Conservation (phyloP, 2,113 vertebrate genomes). For the Plotosus lineatus region DNA sequence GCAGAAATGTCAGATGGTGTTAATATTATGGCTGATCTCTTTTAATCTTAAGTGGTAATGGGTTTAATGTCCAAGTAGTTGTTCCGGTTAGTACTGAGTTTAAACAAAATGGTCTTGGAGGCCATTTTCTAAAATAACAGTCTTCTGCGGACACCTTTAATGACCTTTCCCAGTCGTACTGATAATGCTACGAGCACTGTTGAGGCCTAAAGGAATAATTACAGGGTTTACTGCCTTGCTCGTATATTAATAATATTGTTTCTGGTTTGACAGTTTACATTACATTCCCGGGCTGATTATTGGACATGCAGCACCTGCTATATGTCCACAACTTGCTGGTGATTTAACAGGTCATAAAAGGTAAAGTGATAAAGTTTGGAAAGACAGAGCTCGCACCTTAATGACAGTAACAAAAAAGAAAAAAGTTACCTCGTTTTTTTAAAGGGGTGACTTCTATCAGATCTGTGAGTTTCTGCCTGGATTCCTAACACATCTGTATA, state of each 20-base stretch:
- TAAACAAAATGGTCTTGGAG: neutral
- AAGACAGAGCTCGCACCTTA: neutral
- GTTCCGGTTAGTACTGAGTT: neutral
- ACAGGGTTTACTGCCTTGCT: neutral
- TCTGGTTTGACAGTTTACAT: constrained; percentile 4
- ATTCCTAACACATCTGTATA: neutral
- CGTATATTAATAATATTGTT: constrained; percentile 16
- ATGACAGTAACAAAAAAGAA: constrained; percentile 1
- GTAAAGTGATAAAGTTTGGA: neutral
- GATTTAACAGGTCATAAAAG: constrained; percentile 1
- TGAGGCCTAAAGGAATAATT: constrained; percentile 14
- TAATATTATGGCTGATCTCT: too few relatives aligned
- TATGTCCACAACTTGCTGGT: neutral
- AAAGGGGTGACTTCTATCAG: constrained; percentile 4
- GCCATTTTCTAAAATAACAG: constrained; percentile 1
- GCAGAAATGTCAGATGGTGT: too few relatives aligned
- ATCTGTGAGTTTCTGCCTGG: neutral
- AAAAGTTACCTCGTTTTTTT: neutral
- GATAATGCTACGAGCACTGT: neutral
- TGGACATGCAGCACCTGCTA: constrained; percentile 7
- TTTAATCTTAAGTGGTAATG: neutral
- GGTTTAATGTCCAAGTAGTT: neutral
- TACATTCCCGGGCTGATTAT: neutral
- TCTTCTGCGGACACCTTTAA: constrained; percentile 12
- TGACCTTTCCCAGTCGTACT: neutral